phyloP scores from a whole-genome alignment of 2,888 invertebrate species.

The Kuschelorhynchus macadamiae region DNA sequence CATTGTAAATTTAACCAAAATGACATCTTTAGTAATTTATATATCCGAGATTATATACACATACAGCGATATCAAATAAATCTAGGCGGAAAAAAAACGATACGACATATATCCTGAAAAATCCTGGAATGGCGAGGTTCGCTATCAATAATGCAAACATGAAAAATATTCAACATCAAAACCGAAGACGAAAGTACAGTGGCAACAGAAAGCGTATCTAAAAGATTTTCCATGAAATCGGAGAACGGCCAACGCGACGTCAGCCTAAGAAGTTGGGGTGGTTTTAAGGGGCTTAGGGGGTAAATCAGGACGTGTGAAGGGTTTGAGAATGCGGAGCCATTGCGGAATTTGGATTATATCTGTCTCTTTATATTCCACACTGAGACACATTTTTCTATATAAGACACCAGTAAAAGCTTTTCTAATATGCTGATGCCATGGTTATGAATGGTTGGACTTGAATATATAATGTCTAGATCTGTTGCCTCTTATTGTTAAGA shows the following conservation, averaged over 20 bases:
- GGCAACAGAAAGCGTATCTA: constrained; percentile 19
- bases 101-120: constrained; percentile 3
- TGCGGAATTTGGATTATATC: constrained; percentile 16
- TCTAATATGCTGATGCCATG: not conserved
- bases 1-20: too few species aligned
- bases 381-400: not conserved
- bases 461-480: too few species aligned
- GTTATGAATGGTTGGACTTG: not conserved
- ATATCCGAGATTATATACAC: too few species aligned
- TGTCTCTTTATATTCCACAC: not conserved
- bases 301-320: constrained; percentile 34
- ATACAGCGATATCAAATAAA: too few species aligned
- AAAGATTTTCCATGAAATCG: constrained; percentile 30
- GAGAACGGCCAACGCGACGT: constrained; percentile 26
- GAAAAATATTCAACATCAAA: constrained; percentile 35
- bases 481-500: too few species aligned
- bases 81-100: too few species aligned
- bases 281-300: constrained; percentile 31
- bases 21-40: too few species aligned
- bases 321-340: constrained; percentile 15
- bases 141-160: constrained; percentile 40
- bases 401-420: not conserved
- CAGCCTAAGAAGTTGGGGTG: constrained; percentile 35
- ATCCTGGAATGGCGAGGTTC: constrained; percentile 9
- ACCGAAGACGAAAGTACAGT: constrained; percentile 1